Evolutionary conservation across 2,113 vertebrate species (phyloP).

Genomic region (Physeter macrocephalus): DNA sequence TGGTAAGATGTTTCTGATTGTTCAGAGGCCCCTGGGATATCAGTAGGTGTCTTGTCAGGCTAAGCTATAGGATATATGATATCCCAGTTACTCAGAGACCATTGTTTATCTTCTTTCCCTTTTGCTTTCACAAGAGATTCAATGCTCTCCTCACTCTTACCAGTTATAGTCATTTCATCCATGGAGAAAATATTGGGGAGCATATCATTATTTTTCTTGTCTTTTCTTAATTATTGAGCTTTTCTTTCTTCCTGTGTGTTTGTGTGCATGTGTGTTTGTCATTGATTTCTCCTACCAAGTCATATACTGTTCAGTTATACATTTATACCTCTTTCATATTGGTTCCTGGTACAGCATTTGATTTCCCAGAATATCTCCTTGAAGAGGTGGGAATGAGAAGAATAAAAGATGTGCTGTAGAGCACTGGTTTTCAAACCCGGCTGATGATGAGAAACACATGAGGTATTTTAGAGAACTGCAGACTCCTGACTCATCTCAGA

Average conservation of each 20-base stretch:
- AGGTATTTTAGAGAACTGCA: not conserved
- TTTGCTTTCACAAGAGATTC: not conserved
- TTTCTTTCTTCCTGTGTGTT: not conserved
- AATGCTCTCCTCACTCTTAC: not conserved
- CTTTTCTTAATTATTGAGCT: not conserved
- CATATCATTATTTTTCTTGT: not conserved
- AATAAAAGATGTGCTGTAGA: not conserved
- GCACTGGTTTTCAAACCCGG: not conserved
- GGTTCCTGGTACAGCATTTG: not conserved
- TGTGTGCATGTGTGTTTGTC: not conserved
- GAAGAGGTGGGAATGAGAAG: constrained; percentile 26
- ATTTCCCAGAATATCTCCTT: not conserved
- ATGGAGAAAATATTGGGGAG: not conserved
- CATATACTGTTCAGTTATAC: not conserved
- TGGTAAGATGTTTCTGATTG: not conserved
- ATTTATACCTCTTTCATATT: not conserved
- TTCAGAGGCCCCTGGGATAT: not conserved
- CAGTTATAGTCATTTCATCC: not conserved
- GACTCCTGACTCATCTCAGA: not conserved
- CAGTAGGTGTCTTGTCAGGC: not conserved
- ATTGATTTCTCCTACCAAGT: constrained; percentile 1
- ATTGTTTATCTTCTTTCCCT: not conserved
- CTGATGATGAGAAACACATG: not conserved
- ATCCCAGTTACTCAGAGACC: not conserved
- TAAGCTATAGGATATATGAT: not conserved